Percentiles rank a stretch among this genome's conserved stretches.
phyloP scores from a whole-genome alignment of 2,888 invertebrate species.

The Cerastis leucographa region DNA sequence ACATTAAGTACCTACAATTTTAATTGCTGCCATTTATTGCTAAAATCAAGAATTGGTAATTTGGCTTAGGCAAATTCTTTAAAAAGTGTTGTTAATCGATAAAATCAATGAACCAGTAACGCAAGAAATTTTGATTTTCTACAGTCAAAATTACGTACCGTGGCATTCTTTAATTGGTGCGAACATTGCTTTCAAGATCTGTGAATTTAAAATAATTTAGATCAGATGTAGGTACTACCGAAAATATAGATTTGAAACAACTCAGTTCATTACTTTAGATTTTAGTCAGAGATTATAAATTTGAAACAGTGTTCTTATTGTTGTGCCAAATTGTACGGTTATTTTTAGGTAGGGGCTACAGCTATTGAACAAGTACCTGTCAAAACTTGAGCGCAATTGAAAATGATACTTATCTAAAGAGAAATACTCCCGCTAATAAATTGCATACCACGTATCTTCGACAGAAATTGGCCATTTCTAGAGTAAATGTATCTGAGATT shows the following conservation, averaged over 20 bases:
- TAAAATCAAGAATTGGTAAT: slow-evolving; percentile 28
- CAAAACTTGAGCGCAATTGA: slow-evolving; percentile 65
- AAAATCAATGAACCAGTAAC: slow-evolving; percentile 52
- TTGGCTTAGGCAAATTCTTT: slow-evolving; percentile 34
- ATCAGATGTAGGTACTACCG: slow-evolving; percentile 44
- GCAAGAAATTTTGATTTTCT: slow-evolving; percentile 55
- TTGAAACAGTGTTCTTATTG: slow-evolving; percentile 72
- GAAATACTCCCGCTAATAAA: slow-evolving; percentile 46
- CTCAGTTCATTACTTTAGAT: slow-evolving; percentile 62
- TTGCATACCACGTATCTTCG: slow-evolving; percentile 46
- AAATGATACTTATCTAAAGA: slow-evolving; percentile 56
- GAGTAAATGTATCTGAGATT: slow-evolving; percentile 60
- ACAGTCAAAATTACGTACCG: slow-evolving; percentile 45
- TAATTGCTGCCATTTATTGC: slow-evolving; percentile 21
- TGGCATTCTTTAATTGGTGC: slow-evolving; percentile 58
- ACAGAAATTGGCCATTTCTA: slow-evolving; percentile 56
- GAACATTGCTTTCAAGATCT: slow-evolving; percentile 45
- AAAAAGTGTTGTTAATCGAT: slow-evolving; percentile 49
- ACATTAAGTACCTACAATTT: slow-evolving; percentile 5
- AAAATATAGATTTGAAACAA: slow-evolving; percentile 40
- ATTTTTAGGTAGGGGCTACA: slow-evolving; percentile 67
- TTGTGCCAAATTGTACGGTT: slow-evolving; percentile 72
- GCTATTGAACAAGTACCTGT: slow-evolving; percentile 70
- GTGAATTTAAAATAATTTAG: slow-evolving; percentile 36
- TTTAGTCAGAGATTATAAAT: slow-evolving; percentile 62